Base-by-base conservation (phyloP, 2,797 vertebrate genomes). In the Sebastes paucispinis region DNA sequence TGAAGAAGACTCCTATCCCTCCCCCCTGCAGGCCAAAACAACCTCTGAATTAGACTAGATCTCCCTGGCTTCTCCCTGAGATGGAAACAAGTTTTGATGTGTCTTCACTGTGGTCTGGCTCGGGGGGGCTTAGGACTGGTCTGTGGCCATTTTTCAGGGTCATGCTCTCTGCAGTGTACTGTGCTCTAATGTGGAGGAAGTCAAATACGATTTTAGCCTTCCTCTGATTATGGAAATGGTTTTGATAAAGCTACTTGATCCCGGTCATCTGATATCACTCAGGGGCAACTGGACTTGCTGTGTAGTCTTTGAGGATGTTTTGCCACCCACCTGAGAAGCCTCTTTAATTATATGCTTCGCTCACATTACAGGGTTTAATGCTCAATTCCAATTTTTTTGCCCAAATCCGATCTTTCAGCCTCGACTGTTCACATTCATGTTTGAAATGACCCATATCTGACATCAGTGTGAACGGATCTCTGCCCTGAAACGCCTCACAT, bases 21-120 rank as follows among this genome's bases (percentile, higher is more conserved):
- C 47, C 71, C 54, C 22, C 86, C 89, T 88, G 83, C 82, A 81
- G 91, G 91, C 88, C 75, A 80, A 81, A 92, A 87, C 75, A 86
- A 74, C 80, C 85, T 73, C 78, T 62, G 80, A 85, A 54, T 87
- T 77, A 66, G 32, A 80, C 27, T 62, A 20, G 36, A 78, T 84
- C 59, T 83, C 71, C 24, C 32, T 67, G 69, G 52, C 32, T 79
- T 81, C 31, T 50, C 50, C 64, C 34, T 74, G 29, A 73, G 83
- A 92, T 82, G 80, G 64, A 90, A 84, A 90, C 78, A 81, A 32
- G 55, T 83, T 91, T 59, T 77, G 91, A 90, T 83, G 75, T 63
- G 63, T 54, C 65, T 72, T 57, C 47, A 22, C 71, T 55, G 55
- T 69, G 64, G 43, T 80, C 68, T 43, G 31, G 75, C 27, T 77